Conservation (phyloP, 2,888 invertebrate species). For the Pegoplata infirma region DNA sequence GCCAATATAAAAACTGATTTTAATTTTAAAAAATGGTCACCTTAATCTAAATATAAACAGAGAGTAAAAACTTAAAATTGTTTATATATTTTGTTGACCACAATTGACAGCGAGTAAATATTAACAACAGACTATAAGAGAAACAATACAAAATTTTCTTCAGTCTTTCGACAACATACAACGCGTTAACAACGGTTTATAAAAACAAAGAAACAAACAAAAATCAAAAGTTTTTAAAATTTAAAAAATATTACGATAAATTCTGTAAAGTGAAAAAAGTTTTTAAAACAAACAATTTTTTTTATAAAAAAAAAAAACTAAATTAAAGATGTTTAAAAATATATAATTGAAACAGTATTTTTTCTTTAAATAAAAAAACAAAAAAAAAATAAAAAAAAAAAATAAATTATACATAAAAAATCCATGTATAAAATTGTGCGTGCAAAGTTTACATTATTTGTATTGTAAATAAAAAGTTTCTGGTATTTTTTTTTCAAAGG, state of each 20-base stretch:
- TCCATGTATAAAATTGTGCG: neutral
- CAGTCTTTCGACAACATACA: slow-evolving; percentile 61
- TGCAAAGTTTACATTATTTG: neutral
- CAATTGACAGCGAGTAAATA: slow-evolving; percentile 16
- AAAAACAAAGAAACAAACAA: neutral
- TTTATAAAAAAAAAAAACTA: neutral
- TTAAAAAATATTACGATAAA: neutral
- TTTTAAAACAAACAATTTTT: no score
- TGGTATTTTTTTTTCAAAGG: neutral
- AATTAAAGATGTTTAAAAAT: neutral
- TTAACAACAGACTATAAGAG: slow-evolving; percentile 60
- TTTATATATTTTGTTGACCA: slow-evolving; percentile 44
- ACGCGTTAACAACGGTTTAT: slow-evolving; percentile 50
- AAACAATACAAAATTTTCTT: slow-evolving; percentile 47
- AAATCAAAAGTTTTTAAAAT: neutral
- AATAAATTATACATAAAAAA: neutral
- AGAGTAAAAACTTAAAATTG: slow-evolving; percentile 22
- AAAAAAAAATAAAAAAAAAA: neutral
- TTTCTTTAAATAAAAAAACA: no score
- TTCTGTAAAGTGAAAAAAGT: neutral
- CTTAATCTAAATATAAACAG: neutral
- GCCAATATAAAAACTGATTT: neutral
- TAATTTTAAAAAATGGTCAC: neutral
- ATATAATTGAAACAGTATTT: no score
- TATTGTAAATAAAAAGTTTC: neutral